A percentile compares a stretch with the other conserved stretches of the same genome.
phyloP scores from a whole-genome alignment of 92 coral and sea anemone species.

The Actinernus sp. region DNA sequence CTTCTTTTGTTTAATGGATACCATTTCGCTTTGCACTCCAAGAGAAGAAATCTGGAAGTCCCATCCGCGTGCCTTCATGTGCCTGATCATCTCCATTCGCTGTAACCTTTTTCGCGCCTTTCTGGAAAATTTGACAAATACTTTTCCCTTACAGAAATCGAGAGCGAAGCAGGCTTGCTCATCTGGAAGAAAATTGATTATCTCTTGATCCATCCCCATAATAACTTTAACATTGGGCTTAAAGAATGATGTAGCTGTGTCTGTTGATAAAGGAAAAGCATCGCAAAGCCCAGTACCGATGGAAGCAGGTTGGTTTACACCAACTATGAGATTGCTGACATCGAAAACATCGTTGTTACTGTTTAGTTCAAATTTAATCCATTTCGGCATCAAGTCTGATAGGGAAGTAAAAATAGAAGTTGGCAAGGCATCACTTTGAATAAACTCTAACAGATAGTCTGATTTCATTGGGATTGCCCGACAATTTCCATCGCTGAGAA shows the following conservation, averaged over 20 bases:
- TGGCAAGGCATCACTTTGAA: slow-evolving; percentile 55
- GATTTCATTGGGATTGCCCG: slow-evolving; percentile 5
- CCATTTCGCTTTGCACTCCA: slow-evolving; percentile 7
- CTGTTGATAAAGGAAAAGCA: slow-evolving; percentile 6
- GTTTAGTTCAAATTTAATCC: slow-evolving; percentile 23
- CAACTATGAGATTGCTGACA: slow-evolving; percentile 21
- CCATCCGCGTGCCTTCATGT: slow-evolving; percentile 27
- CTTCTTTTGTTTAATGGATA: background rate
- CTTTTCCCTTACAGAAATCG: slow-evolving; percentile 13
- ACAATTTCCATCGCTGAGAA: slow-evolving; percentile 10
- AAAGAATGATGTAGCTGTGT: background rate
- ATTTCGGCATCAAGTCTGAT: slow-evolving; percentile 24
- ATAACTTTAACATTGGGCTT: slow-evolving; percentile 7
- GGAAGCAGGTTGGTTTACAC: background rate
- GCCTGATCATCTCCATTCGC: slow-evolving; percentile 3
- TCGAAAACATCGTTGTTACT: slow-evolving; percentile 26
- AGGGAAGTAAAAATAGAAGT: slow-evolving; percentile 15
- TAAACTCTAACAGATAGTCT: slow-evolving; percentile 29
- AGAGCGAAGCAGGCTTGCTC: slow-evolving; percentile 24
- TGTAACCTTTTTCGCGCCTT: slow-evolving; percentile 12
- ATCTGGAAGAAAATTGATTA: background rate
- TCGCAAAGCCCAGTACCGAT: slow-evolving; percentile 17
- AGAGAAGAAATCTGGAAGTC: slow-evolving; percentile 6
- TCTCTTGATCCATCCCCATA: background rate
- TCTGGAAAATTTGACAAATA: slow-evolving; percentile 13